Base-by-base conservation (phyloP, 2,888 invertebrate species). In the Pterostichus niger region DNA sequence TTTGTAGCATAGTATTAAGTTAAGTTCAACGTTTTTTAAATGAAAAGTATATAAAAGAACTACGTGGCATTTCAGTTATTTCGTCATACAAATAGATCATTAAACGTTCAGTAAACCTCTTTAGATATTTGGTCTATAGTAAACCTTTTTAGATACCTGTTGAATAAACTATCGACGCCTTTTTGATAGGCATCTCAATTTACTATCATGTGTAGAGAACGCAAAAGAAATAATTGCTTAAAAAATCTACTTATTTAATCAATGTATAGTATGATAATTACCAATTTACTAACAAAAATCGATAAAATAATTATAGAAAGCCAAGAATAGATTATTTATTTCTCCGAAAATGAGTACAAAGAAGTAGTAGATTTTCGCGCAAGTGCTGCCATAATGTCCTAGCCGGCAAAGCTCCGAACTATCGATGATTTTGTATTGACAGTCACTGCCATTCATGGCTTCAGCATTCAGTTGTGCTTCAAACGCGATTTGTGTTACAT, bases 401-500 rank as follows among this genome's bases (percentile, higher is more conserved):
- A 33, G 6, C 13, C 61, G 78, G 44, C 17, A 10, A 61, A 59
- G 10, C 11, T 24, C 24, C 24, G 17, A 24, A 49, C 31, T 52
- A 11, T 31, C 33, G 6, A 5, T 6, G 40, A 40, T 40, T 40
- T 40, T 40, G 49, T 75, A 75, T 75, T 54, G 75, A 75, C 75
- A 75, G 52, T 75, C 40, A 40, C 40, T 17, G 13, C 17, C 68
- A 71, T 71, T 71, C 68, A 71, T 71, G 44, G 68, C 10, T 44
- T 44, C 64, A 64, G 61, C 40, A 11, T 40, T 75, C 82, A 82
- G 82, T 82, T 75, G 82, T 82, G 82, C 75, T 82, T 82, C 49
- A 44, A 46, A 75, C 44, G 82, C 35, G 46, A n/a, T 46, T 80
- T 44, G 46, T 79, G 73, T 56, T 61, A 33, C 61, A 82, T 75